Conservation (phyloP, 2,797 vertebrate genomes). For the Semotilus atromaculatus region DNA sequence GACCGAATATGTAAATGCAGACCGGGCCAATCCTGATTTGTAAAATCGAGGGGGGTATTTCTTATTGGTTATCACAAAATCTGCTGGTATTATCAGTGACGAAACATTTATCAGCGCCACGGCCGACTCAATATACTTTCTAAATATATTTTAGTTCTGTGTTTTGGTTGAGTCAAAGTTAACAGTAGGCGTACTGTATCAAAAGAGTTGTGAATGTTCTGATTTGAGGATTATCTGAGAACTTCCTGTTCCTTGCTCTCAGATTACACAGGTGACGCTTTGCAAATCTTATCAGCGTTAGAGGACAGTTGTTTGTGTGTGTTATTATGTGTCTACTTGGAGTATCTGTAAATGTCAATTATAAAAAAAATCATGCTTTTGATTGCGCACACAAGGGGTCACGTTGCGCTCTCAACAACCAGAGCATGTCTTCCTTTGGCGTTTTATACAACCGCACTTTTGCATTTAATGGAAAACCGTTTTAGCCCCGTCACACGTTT, state of each 20-base stretch:
- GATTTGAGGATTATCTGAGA: slow-evolving; percentile 49
- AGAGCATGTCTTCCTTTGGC: slow-evolving; percentile 33
- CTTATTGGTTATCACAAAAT: slow-evolving; percentile 80
- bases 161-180: slow-evolving; percentile 48
- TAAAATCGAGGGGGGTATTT: slow-evolving; percentile 75
- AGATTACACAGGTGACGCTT: slow-evolving; percentile 58
- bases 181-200: slow-evolving; percentile 43
- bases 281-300: slow-evolving; percentile 56
- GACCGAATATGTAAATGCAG: slow-evolving; percentile 76
- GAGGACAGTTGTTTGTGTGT: slow-evolving; percentile 58
- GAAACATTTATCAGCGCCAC: slow-evolving; percentile 53
- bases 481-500: slow-evolving; percentile 50
- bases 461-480: slow-evolving; percentile 42
- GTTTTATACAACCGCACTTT: slow-evolving; percentile 49
- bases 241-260: slow-evolving; percentile 46
- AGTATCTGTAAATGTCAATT: slow-evolving; percentile 49
- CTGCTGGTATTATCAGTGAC: slow-evolving; percentile 60
- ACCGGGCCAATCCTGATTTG: slow-evolving; percentile 78
- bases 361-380: slow-evolving; percentile 34
- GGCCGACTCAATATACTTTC: slow-evolving; percentile 34
- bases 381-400: slow-evolving; percentile 48
- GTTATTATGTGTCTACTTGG: slow-evolving; percentile 27
- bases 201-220: slow-evolving; percentile 52
- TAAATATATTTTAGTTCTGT: slow-evolving; percentile 43
- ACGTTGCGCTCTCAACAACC: slow-evolving; percentile 50